Evolutionary conservation across 1,140 invertebrate species (phyloP).

Genomic region (Pomacea maculata): DNA sequence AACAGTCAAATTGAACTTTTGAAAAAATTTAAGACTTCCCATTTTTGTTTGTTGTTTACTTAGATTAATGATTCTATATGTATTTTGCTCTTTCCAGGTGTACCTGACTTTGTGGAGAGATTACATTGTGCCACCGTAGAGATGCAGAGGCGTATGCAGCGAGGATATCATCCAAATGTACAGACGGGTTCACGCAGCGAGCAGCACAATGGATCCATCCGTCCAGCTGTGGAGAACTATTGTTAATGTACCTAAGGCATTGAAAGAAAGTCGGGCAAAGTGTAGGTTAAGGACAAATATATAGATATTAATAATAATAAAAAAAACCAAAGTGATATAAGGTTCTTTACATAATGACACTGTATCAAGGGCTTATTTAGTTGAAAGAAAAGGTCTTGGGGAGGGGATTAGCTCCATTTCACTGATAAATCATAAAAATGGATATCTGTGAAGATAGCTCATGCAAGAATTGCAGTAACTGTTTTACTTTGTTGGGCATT

Average conservation of each 20-base stretch:
- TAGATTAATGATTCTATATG: too few species aligned
- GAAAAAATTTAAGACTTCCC: too few species aligned
- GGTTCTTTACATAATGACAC: not conserved
- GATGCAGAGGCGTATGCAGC: constrained; percentile 30
- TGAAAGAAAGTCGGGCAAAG: too few species aligned
- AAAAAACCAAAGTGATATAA: not conserved
- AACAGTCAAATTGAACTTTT: too few species aligned
- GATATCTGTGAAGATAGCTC: too few species aligned
- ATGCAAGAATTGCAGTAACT: too few species aligned
- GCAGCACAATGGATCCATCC: not conserved
- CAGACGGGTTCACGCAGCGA: not conserved
- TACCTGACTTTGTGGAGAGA: constrained; percentile 52
- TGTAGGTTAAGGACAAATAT: not conserved
- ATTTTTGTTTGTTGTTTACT: too few species aligned
- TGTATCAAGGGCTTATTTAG: not conserved
- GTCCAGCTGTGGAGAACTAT: not conserved
- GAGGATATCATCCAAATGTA: constrained; percentile 7
- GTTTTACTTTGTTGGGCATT: too few species aligned
- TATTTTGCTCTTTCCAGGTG: constrained; percentile 32
- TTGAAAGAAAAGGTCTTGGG: too few species aligned
- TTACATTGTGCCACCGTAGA: constrained; percentile 45
- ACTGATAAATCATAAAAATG: too few species aligned
- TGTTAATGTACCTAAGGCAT: not conserved
- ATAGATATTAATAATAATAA: not conserved
- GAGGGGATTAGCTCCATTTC: too few species aligned